Percentiles rank a stretch among this genome's conserved stretches.
These are phyloP conservation scores for Ectobius pallidus DNA, from an alignment of 2,888 invertebrate genomes.

Conservation along the genomic window DNA sequence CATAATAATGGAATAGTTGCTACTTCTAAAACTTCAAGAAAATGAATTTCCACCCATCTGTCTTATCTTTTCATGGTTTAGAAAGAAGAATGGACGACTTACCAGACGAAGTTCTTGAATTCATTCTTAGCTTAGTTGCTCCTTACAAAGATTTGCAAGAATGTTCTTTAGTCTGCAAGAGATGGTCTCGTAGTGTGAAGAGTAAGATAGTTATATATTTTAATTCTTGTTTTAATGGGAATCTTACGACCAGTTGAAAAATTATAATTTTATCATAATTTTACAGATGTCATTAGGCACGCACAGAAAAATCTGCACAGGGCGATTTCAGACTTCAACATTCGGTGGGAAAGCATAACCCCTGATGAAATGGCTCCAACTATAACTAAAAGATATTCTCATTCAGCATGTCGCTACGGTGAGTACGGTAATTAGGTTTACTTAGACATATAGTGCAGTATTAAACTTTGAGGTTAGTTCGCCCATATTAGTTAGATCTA, in stretches of 20 bases:
- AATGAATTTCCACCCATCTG: neutral
- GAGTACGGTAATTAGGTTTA: too few species aligned
- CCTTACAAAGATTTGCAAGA: slow-evolving; percentile 90
- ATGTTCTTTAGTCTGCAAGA: slow-evolving; percentile 83
- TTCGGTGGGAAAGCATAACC: slow-evolving; percentile 73
- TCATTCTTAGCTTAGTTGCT: slow-evolving; percentile 85
- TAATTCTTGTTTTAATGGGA: neutral
- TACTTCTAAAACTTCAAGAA: neutral
- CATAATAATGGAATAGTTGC: neutral
- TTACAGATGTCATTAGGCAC: slow-evolving; percentile 79
- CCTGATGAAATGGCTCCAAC: slow-evolving; percentile 66
- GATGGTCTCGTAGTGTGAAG: slow-evolving; percentile 83
- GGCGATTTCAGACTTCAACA: slow-evolving; percentile 76
- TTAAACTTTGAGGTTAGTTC: too few species aligned
- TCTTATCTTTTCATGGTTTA: slow-evolving; percentile 43
- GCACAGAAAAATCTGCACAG: slow-evolving; percentile 75
- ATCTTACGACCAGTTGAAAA: neutral
- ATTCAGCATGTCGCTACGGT: slow-evolving; percentile 81
- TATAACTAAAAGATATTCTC: slow-evolving; percentile 92
- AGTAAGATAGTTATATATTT: slow-evolving; percentile 65
- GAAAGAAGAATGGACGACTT: slow-evolving; percentile 63
- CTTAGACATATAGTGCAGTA: too few species aligned
- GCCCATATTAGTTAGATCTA: too few species aligned
- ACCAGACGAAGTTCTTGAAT: slow-evolving; percentile 93
- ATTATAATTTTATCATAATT: slow-evolving; percentile 41